Conservation (phyloP, 2,888 invertebrate species). For the Aleiodes testaceus region DNA sequence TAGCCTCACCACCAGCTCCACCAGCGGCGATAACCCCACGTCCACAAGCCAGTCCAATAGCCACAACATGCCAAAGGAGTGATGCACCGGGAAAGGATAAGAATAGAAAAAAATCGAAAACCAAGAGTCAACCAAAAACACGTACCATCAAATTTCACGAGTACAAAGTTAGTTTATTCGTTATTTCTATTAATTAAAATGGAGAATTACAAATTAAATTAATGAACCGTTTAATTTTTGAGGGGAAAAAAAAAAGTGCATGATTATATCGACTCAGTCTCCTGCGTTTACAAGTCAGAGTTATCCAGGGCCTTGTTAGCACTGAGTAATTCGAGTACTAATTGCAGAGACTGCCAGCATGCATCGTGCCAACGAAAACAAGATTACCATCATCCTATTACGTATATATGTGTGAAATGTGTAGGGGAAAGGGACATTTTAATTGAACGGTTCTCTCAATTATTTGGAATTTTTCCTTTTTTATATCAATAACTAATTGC, state of each 20-base stretch:
- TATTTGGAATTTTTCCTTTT: too few species aligned
- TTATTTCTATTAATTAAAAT: constrained; percentile 4
- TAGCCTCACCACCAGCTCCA: constrained; percentile 79
- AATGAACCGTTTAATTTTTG: constrained; percentile 23
- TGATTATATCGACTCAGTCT: constrained; percentile 65
- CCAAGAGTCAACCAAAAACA: constrained; percentile 86
- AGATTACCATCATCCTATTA: constrained; percentile 24
- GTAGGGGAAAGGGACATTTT: too few species aligned
- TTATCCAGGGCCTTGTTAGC: constrained; percentile 65
- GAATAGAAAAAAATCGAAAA: constrained; percentile 87
- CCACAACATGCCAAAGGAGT: constrained; percentile 77
- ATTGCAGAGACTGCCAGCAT: constrained; percentile 60
- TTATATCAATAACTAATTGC: not conserved
- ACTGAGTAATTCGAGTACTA: constrained; percentile 71
- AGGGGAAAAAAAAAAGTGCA: constrained; percentile 48
- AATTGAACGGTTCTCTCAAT: too few species aligned
- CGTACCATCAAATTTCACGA: constrained; percentile 97
- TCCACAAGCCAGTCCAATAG: constrained; percentile 71
- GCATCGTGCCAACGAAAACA: constrained; percentile 22
- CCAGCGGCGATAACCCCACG: constrained; percentile 74
- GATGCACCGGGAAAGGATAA: constrained; percentile 78
- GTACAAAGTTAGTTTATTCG: constrained; percentile 79
- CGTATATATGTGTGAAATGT: not conserved
- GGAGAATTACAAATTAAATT: constrained; percentile 14
- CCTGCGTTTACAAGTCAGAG: constrained; percentile 40